Evolutionary conservation across 2,888 invertebrate genomes (phyloP), one percentile per base, ranked within the genome.

Genomic region (Zelleria hepariella): DNA sequence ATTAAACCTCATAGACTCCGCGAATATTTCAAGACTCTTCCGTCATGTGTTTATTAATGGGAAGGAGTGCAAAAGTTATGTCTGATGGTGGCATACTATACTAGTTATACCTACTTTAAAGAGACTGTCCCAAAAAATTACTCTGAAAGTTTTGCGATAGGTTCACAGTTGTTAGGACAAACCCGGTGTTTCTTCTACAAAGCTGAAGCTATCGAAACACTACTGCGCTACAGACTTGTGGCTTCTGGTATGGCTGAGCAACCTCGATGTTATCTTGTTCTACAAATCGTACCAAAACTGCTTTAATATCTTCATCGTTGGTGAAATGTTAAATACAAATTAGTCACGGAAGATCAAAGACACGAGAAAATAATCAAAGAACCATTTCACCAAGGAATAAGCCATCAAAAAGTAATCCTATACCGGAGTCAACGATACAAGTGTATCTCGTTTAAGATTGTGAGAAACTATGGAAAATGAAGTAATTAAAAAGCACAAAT

Each of bases 401-500:
- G 32, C 32, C 15, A 42, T 42, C 0, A 42, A 42, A n/a, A 7
- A 10, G 32, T 5, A 5, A 32, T 32, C 32, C 32, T 7, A 32
- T 10, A 32, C 32, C 15, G 32, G 32, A 10, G 32, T 42, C 32
- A 15, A 3, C 32, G 32, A 10, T 42, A 42, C 32, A 42, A 10
- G 10, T 42, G 32, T n/a, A n/a, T n/a, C n/a, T n/a, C n/a, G n/a
- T n/a, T n/a, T 42, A 15, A 42, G 32, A 42, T 42, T 42, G 32
- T 51, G 21, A 23, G 20, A 51, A 51, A 21, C 51, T 10, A 21
- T 21, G 3, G 23, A 23, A 74, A 74, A 67, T 74, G 71, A 75
- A 76, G 74, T 71, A 74, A 77, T 75, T 67, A 66, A 63, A 70
- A 65, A 71, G 72, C 69, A 68, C 66, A 68, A 62, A 70, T 67